Conservation (phyloP, 2,888 invertebrate genomes). For the Ferdinandea cuprea region DNA sequence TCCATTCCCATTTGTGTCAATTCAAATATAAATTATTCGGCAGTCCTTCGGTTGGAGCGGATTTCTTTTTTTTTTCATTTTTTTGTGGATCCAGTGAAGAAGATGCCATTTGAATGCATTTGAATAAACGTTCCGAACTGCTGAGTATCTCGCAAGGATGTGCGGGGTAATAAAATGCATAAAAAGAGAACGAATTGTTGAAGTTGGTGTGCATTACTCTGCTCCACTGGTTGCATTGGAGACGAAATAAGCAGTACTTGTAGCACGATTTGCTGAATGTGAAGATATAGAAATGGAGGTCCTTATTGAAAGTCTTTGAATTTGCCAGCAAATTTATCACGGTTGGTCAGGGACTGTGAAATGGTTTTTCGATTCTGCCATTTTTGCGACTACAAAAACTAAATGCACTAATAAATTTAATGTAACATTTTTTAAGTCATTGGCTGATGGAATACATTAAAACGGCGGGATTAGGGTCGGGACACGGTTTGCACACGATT, state of each 20-base stretch:
- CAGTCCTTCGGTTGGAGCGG: not conserved
- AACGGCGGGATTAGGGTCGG: no score
- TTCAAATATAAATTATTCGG: not conserved
- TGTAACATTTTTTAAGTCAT: no score
- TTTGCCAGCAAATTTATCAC: not conserved
- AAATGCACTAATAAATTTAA: no score
- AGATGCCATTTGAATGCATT: not conserved
- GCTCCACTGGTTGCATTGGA: not conserved
- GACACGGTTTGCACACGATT: no score
- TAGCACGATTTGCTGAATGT: not conserved
- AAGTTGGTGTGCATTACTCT: not conserved
- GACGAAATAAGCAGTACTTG: not conserved
- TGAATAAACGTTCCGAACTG: not conserved
- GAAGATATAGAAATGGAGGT: not conserved
- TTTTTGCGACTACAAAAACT: not conserved
- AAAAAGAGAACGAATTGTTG: not conserved
- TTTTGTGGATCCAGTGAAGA: no score
- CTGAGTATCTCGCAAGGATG: constrained; percentile 16
- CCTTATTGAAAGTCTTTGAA: not conserved
- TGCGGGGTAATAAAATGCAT: constrained; percentile 27
- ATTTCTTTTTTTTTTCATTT: not conserved
- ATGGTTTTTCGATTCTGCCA: not conserved
- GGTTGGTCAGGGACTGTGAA: not conserved
- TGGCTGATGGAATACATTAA: no score
- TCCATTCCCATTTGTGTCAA: not conserved